A percentile compares a stretch with the other conserved stretches of the same genome.
Evolutionary conservation across 2,113 vertebrate species (phyloP).

Genomic region (Anseranas semipalmata): DNA sequence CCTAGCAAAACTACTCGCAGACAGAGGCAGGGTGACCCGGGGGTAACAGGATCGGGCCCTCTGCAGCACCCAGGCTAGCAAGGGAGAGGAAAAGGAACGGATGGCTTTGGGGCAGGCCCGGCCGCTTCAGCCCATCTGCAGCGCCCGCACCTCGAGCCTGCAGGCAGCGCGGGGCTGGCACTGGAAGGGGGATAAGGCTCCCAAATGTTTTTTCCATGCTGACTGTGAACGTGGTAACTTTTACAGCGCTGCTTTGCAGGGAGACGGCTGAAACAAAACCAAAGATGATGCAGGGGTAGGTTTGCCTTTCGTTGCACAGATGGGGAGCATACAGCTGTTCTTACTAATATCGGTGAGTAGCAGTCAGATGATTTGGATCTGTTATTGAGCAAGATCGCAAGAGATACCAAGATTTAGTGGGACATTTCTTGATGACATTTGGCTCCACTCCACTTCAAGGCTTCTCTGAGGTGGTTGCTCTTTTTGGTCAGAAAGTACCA

Average conservation of each 20-base stretch:
- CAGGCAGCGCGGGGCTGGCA: accelerated
- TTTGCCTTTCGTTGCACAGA: neutral
- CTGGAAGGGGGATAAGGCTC: neutral
- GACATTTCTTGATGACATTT: neutral
- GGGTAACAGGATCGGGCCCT: neutral
- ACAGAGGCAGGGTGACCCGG: neutral
- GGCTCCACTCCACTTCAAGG: neutral
- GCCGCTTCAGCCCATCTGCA: neutral
- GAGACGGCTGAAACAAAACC: neutral
- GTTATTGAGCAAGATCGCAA: neutral
- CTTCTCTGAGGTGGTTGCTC: neutral
- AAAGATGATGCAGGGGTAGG: neutral
- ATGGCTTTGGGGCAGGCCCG: accelerated
- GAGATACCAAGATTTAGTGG: neutral
- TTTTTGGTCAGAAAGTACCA: neutral
- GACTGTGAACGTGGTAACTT: neutral
- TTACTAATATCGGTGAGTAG: neutral
- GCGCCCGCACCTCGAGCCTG: accelerated
- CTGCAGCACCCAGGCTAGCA: neutral
- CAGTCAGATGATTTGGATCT: neutral
- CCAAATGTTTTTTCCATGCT: neutral
- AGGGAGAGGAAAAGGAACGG: neutral
- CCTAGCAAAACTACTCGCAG: neutral
- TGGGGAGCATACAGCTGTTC: neutral
- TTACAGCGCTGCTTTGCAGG: neutral